Evolutionary conservation across 2,797 vertebrate genomes (phyloP), one percentile per base, ranked within the genome.

Genomic region (Melopsittacus undulatus): DNA sequence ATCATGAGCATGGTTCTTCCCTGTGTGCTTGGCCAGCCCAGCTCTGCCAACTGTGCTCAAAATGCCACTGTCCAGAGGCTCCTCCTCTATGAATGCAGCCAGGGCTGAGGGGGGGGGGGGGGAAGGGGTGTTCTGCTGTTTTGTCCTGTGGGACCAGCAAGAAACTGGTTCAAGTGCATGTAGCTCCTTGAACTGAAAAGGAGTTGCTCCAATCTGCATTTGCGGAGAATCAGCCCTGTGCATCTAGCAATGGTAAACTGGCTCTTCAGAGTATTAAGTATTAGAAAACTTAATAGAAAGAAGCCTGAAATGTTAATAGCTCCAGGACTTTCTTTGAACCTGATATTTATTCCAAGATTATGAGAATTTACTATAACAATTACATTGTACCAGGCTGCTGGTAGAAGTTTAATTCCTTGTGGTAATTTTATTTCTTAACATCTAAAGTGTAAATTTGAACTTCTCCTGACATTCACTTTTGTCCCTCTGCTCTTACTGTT

Each of bases 281-380:
- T 62, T 80, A 3, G 2, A 77, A 20, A 14, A 30, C 20, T 61
- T 85, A 34, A 20, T 7, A 83, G 45, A 83, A 87, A 70, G 23
- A 49, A 64, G 38, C 6, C 30, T 80, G 56, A 83, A 83, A 63
- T 57, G 26, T 15, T 29, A 87, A 19, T 83, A 83, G 27, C 46
- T 94, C 10, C 26, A 54, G 51, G 38, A 63, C 26, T 63, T n/a
- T 45, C 69, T 75, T 82, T 80, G 64, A 94, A 78, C 13, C 73
- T 80, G 51, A 75, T 21, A 26, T 72, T 81, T 92, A 54, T 90
- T 86, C 52, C 27, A 45, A 30, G 59, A 11, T 29, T 27, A 52
- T 36, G n/a, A 74, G 29, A 59, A 69, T 67, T 76, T 88, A 46
- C 49, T 68, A 0, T 68, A 43, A 38, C n/a, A 34, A 30, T 76